Conservation (phyloP, 2,113 vertebrate species). For the Lasiurus cinereus region DNA sequence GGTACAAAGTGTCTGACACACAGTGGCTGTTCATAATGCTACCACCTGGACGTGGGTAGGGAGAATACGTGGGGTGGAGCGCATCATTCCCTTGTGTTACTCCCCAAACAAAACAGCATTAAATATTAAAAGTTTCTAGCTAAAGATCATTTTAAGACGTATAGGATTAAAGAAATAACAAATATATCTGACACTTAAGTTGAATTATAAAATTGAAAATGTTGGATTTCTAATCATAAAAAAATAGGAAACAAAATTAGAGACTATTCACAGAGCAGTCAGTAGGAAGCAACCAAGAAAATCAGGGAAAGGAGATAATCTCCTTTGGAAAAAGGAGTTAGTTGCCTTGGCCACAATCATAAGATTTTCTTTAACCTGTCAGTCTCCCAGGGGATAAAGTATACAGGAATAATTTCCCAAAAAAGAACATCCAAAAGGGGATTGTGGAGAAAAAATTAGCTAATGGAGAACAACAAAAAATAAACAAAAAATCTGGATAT, state of each 20-base stretch:
- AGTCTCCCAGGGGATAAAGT: background rate
- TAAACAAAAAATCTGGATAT: too few relatives aligned
- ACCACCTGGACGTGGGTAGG: rapidly evolving
- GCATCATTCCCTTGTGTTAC: background rate
- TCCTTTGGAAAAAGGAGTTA: background rate
- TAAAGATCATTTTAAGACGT: background rate
- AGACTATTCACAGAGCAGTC: background rate
- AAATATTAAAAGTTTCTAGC: background rate
- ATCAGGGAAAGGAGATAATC: background rate
- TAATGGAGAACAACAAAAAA: background rate
- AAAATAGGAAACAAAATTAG: background rate
- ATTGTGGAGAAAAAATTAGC: background rate
- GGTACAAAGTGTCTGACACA: background rate
- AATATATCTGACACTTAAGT: background rate
- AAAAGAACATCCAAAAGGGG: background rate
- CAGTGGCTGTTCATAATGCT: background rate
- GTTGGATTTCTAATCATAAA: background rate
- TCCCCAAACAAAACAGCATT: background rate
- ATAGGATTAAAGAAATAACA: background rate
- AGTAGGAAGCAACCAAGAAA: background rate
- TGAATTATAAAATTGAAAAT: background rate
- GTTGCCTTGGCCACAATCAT: rapidly evolving
- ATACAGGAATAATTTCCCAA: background rate
- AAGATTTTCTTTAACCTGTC: background rate
- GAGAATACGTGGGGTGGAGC: background rate